phyloP scores from a whole-genome alignment of 2,797 vertebrate species.

The Dermochelys coriacea region DNA sequence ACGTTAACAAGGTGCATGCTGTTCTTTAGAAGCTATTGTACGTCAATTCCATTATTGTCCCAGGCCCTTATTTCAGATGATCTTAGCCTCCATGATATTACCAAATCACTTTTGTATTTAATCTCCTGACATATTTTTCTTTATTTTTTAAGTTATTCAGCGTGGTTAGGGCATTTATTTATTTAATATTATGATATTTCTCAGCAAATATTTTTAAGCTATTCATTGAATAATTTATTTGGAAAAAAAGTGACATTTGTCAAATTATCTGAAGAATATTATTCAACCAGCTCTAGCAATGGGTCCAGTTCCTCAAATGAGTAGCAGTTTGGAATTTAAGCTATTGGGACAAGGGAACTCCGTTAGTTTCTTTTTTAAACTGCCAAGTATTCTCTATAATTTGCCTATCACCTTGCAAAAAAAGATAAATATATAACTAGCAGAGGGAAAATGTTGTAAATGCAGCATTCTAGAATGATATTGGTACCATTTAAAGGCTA shows the following conservation, averaged over 20 bases:
- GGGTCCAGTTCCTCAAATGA: neutral
- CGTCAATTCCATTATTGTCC: conserved; percentile 56
- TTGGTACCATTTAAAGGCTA: neutral
- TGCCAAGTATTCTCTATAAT: neutral
- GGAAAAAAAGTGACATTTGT: neutral
- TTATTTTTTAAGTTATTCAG: neutral
- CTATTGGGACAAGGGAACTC: neutral
- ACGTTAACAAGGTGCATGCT: conserved; percentile 55
- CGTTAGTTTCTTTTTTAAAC: neutral
- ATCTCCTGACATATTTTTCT: neutral
- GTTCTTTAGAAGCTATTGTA: conserved; percentile 59
- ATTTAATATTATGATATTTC: accelerated
- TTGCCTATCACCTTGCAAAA: neutral
- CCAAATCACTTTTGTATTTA: neutral
- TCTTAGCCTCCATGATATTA: conserved; percentile 24
- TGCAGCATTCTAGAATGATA: neutral
- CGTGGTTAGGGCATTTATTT: accelerated
- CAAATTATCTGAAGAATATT: neutral
- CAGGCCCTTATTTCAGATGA: conserved; percentile 34
- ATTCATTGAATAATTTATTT: neutral
- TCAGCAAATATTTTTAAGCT: neutral
- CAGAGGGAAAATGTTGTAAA: neutral
- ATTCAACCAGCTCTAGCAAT: neutral
- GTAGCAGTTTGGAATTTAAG: neutral
- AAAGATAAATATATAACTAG: neutral